Conservation (phyloP, 2,113 vertebrate species). For the Microtus montanus region DNA sequence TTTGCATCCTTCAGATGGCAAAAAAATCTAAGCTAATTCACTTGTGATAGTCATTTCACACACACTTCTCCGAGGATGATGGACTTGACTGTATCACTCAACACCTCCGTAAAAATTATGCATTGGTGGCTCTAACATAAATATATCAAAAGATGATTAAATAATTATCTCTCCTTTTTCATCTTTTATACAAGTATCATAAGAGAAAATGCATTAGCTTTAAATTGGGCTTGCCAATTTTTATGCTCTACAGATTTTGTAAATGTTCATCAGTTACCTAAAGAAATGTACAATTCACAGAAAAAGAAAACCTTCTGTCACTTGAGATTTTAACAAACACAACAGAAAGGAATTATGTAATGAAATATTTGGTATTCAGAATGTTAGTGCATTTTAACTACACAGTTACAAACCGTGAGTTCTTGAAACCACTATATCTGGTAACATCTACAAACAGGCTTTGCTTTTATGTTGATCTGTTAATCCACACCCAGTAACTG, state of each 20-base stretch:
- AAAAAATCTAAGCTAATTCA: not conserved
- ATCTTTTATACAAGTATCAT: not conserved
- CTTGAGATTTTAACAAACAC: slow-evolving; percentile 3
- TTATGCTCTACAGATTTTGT: not conserved
- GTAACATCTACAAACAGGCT: not conserved
- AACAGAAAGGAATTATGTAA: slow-evolving; percentile 12
- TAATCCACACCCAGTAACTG: not conserved
- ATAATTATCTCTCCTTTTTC: not conserved
- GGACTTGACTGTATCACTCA: not conserved
- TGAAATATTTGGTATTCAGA: not conserved
- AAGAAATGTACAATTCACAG: not conserved
- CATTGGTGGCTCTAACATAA: not conserved
- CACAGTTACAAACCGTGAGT: not conserved
- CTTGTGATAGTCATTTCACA: not conserved
- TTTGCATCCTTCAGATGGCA: not conserved
- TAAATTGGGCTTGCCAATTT: not conserved
- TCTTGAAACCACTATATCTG: not conserved
- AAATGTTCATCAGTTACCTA: not conserved
- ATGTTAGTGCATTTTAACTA: not conserved
- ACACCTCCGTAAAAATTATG: not conserved
- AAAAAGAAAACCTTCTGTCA: not conserved
- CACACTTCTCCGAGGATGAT: not conserved
- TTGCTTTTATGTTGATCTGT: not conserved
- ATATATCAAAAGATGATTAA: not conserved
- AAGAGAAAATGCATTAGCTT: not conserved